These are phyloP conservation scores for Pseudolaguvia tuberculata DNA, from an alignment of 2,113 vertebrate species.

Conservation along the genomic window DNA sequence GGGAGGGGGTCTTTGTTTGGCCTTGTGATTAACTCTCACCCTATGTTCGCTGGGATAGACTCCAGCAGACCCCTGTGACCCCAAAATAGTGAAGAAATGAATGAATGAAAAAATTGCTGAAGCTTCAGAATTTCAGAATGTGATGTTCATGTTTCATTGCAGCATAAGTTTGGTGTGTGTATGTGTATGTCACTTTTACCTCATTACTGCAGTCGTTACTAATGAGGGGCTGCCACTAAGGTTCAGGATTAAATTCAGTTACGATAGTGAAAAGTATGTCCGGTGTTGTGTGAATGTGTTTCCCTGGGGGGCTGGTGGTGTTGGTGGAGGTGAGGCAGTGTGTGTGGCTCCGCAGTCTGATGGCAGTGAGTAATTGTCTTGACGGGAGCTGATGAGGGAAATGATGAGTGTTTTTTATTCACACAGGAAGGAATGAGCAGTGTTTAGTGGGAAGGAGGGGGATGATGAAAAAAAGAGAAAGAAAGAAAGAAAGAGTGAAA, in stretches of 20 bases:
- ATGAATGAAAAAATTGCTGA: too few species aligned
- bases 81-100: too few species aligned
- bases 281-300: background rate
- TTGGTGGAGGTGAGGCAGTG: background rate
- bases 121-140: too few species aligned
- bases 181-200: background rate
- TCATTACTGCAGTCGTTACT: background rate
- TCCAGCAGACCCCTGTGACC: too few species aligned
- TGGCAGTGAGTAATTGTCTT: constrained; percentile 21
- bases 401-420: constrained; percentile 39
- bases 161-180: too few species aligned
- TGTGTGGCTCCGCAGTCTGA: constrained; percentile 19
- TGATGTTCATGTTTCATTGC: too few species aligned
- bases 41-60: too few species aligned
- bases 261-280: background rate
- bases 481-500: constrained; percentile 29
- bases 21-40: too few species aligned
- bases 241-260: background rate
- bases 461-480: background rate
- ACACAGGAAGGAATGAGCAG: background rate
- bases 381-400: constrained; percentile 18
- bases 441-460: constrained; percentile 3
- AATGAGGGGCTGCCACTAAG: background rate
- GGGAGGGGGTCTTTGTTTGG: too few species aligned
- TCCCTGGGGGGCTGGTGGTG: background rate